Evolutionary conservation across 2,113 vertebrate species (phyloP), one percentile per base, ranked within the genome.

Genomic region (Lipophrys pholis): DNA sequence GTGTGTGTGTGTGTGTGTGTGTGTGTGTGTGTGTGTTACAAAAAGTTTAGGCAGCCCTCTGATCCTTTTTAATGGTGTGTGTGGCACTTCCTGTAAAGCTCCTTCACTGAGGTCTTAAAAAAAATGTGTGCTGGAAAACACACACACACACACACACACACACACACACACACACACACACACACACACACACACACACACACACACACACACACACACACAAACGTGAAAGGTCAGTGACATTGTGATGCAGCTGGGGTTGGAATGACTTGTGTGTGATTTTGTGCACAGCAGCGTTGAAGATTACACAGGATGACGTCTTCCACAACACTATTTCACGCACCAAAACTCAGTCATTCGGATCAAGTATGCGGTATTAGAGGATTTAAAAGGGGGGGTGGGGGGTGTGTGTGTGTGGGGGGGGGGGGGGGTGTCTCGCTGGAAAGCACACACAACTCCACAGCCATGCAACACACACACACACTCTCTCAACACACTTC

Each of bases 401-500:
- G 41, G 56, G 69, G 42, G n/a, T n/a, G n/a, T n/a, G n/a, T n/a
- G n/a, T n/a, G n/a, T n/a, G n/a, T n/a, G 67, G 76, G 8, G 69
- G 41, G 30, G 12, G 42, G 41, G 56, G 69, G 42, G 67, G 76
- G 8, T 68, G 41, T 21, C 73, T 78, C 73, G 30, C 64, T 55
- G 60, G 48, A 70, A 69, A 70, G 69, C 65, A 46, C 43, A 36
- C 6, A 43, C 61, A 42, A 30, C 21, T 30, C 21, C 53, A 55
- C 39, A 68, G 30, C 38, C 59, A 60, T n/a, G 43, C 43, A 40
- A 17, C 14, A 14, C 67, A 16, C 36, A 35, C 67, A 46, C 49
- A 74, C 45, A 75, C 40, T 46, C 57, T 11, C 11, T 59, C 55
- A 55, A 81, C 38, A 50, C 78, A 82, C 89, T 92, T 90, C 68